Conservation (phyloP, 2,113 vertebrate genomes). For the Struthio camelus region DNA sequence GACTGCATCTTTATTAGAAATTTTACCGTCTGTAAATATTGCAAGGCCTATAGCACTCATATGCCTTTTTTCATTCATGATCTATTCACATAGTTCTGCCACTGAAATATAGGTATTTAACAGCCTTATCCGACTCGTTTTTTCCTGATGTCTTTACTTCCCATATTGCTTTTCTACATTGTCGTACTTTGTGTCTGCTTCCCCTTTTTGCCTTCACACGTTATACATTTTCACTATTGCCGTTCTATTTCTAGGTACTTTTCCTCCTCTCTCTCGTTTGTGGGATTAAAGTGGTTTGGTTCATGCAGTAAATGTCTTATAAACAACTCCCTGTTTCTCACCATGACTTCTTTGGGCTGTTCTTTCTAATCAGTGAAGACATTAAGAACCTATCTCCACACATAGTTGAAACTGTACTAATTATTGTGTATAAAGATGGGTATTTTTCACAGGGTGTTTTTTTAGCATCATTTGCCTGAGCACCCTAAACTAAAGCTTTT, state of each 20-base stretch:
- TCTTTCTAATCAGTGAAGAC: not conserved
- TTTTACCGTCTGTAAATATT: not conserved
- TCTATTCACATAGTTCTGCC: not conserved
- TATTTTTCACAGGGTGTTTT: not conserved
- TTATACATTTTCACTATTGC: not conserved
- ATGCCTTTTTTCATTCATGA: not conserved
- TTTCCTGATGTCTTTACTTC: not conserved
- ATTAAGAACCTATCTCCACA: not conserved
- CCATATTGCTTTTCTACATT: not conserved
- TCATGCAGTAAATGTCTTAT: not conserved
- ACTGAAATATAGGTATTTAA: not conserved
- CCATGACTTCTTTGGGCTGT: not conserved
- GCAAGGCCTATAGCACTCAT: not conserved
- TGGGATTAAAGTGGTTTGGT: not conserved
- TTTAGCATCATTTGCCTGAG: not conserved
- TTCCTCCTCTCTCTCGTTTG: not conserved
- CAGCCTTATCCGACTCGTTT: not conserved
- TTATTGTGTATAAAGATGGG: not conserved
- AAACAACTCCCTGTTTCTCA: not conserved
- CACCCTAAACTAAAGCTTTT: not conserved
- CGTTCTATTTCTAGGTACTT: not conserved
- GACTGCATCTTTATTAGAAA: not conserved
- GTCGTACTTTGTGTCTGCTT: not conserved
- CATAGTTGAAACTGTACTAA: not conserved
- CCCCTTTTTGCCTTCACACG: not conserved